Percentiles rank a stretch among this genome's conserved stretches.
Evolutionary conservation across 92 coral and sea anemone genomes (phyloP).

Genomic region (Galaxea fascicularis): DNA sequence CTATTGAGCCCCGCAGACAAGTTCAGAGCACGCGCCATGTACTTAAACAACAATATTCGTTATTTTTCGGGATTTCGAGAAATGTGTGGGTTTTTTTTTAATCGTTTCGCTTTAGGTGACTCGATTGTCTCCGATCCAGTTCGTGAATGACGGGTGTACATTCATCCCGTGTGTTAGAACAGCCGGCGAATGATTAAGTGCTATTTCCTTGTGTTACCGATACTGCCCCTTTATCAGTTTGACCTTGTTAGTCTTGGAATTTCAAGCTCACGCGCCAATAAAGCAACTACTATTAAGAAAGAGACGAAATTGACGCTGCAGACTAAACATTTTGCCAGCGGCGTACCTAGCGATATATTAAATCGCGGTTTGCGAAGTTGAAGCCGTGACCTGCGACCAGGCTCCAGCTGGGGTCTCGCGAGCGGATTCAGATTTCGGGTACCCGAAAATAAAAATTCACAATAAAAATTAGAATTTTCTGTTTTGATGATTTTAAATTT

Average conservation of each 20-base stretch:
- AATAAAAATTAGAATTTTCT: too few relatives aligned
- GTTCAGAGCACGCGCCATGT: not conserved
- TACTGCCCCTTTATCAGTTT: constrained; percentile 13
- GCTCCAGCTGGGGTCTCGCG: too few relatives aligned
- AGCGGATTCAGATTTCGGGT: too few relatives aligned
- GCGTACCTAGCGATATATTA: too few relatives aligned
- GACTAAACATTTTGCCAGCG: too few relatives aligned
- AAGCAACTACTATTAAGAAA: too few relatives aligned
- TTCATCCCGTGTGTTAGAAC: not conserved
- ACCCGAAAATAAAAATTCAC: too few relatives aligned
- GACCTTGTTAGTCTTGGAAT: constrained; percentile 35
- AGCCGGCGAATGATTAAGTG: not conserved
- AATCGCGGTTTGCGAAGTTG: too few relatives aligned
- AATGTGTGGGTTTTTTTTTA: not conserved
- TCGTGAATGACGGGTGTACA: not conserved
- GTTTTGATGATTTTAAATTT: too few relatives aligned
- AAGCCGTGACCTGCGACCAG: too few relatives aligned
- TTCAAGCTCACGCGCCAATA: not conserved
- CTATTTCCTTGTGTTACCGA: constrained; percentile 28
- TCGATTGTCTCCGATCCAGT: not conserved
- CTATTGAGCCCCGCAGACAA: not conserved
- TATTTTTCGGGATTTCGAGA: not conserved
- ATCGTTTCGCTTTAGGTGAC: not conserved
- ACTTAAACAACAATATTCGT: not conserved
- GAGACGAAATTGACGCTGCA: too few relatives aligned